Evolutionary conservation across 2,797 vertebrate genomes (phyloP).

Genomic region (Enteromius thamalakanensis): DNA sequence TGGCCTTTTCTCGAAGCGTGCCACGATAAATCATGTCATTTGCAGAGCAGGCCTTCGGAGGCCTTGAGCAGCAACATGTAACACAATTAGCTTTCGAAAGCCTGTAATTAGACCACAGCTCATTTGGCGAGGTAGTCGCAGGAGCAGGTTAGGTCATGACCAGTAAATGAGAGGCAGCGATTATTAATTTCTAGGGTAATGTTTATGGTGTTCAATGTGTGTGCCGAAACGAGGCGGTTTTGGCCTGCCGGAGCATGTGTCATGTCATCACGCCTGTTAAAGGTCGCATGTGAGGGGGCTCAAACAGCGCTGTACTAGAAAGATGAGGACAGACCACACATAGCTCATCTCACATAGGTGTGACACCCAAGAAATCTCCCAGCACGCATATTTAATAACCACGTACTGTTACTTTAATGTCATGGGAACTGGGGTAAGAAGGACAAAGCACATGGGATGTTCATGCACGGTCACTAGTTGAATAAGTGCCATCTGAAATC

Average conservation of each 20-base stretch:
- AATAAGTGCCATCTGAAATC: constrained; percentile 12
- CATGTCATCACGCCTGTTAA: constrained; percentile 69
- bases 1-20: constrained; percentile 62
- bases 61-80: constrained; percentile 38
- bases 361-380: constrained; percentile 26
- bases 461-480: neutral
- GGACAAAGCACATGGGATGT: neutral
- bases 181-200: constrained; percentile 61
- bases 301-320: constrained; percentile 62
- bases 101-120: constrained; percentile 61
- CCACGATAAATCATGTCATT: constrained; percentile 63
- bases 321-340: constrained; percentile 43
- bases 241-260: constrained; percentile 59
- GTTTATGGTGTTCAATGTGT: constrained; percentile 41
- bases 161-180: constrained; percentile 56
- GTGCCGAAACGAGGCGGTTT: constrained; percentile 44
- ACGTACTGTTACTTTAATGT: constrained; percentile 4
- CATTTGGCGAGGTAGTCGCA: constrained; percentile 31
- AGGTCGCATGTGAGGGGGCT: constrained; percentile 73
- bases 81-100: constrained; percentile 58
- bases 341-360: constrained; percentile 17
- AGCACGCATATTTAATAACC: neutral
- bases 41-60: constrained; percentile 48
- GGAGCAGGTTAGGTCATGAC: constrained; percentile 52
- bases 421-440: constrained; percentile 11